Evolutionary conservation across 2,888 invertebrate genomes (phyloP), one percentile per base, ranked within the genome.

Genomic region (Machimus rusticus): DNA sequence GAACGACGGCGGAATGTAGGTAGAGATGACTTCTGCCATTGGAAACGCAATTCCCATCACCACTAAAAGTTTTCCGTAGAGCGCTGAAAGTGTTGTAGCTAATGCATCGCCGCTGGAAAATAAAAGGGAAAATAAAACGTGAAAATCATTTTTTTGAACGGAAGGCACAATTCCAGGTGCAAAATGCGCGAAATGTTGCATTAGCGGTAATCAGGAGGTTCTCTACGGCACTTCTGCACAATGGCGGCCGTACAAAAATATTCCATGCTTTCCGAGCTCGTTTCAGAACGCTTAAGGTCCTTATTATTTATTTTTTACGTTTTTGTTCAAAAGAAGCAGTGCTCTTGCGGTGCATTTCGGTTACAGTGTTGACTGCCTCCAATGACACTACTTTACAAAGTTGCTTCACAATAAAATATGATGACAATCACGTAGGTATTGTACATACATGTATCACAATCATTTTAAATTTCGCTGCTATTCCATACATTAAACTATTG

Each of bases 11-110:
- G 98, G 98, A 92, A 98, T 97, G 93, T 97, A 97, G 31, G 97
- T 97, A 76, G 98, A 98, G 92, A 98, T 98, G 90, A 98, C 98
- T 94, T 98, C 98, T 89, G 98, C 97, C 96, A 99, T 96, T 85
- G 98, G 98, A 93, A 99, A 98, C 19, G 98, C 98, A 89, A 98
- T 96, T 89, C 98, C 98, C 96, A 98, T 97, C 78, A 98, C 98
- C 74, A 98, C 98, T 90, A 99, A 93, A 85, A 98, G 94, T 93
- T 98, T 98, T 78, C 98, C 98, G 92, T 99, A 99, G 39, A 99
- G 94, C 0, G 98, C 98, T 89, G 98, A 98, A 89, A 98, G 94
- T 23, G 98, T 97, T 51, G 97, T 96, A 88, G 97, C 97, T 91
- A 98, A 93, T 89, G 98, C 97, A 93, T 98, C 97, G 88, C 94